Evolutionary conservation across 2,797 vertebrate genomes (phyloP).

Genomic region (Hypotaenidia okinawae): DNA sequence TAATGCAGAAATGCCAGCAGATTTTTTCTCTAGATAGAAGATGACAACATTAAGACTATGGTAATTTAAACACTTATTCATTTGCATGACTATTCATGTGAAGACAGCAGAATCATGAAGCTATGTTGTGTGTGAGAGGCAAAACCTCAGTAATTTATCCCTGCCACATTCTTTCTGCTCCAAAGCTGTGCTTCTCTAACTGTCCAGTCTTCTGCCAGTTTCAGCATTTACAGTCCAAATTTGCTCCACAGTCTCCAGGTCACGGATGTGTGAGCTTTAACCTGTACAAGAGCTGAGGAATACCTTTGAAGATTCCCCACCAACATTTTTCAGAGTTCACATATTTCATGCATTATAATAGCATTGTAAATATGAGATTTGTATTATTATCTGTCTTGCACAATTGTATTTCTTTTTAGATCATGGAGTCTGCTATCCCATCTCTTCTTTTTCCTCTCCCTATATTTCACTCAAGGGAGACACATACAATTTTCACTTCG

Average conservation of each 20-base stretch:
- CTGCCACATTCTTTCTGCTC: not conserved
- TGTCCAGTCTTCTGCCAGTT: not conserved
- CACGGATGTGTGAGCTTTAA: not conserved
- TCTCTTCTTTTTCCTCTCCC: not conserved
- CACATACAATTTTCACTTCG: not conserved
- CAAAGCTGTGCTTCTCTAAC: not conserved
- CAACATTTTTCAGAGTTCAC: not conserved
- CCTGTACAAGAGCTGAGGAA: not conserved
- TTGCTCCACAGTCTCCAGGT: not conserved
- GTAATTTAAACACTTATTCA: not conserved
- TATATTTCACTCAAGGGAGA: not conserved
- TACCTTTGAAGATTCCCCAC: not conserved
- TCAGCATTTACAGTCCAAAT: not conserved
- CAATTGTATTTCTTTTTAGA: not conserved
- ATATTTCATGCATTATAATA: not conserved
- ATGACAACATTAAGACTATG: not conserved
- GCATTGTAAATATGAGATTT: not conserved
- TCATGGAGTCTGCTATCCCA: not conserved
- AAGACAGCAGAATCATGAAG: not conserved
- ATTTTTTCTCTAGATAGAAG: slow-evolving; percentile 1
- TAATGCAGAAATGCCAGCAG: not conserved
- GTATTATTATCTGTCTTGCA: not conserved
- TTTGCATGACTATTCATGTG: slow-evolving; percentile 10
- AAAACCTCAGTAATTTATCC: not conserved
- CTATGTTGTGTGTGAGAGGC: not conserved